These are phyloP conservation scores for Anableps anableps DNA, from an alignment of 2,797 vertebrate genomes.

Conservation along the genomic window DNA sequence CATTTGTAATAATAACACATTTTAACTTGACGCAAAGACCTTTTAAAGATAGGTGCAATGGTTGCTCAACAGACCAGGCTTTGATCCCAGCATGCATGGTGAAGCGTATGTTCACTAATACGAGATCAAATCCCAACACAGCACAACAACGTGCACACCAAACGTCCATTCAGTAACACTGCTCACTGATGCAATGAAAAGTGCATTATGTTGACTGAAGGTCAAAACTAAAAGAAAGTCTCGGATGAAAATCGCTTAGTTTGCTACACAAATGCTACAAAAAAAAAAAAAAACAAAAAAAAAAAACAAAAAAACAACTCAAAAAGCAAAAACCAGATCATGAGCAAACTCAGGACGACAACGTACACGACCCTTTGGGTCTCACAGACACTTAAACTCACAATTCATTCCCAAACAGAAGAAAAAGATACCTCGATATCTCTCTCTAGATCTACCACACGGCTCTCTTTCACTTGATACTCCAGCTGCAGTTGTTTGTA, in stretches of 20 bases:
- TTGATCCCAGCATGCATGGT: slow-evolving; percentile 69
- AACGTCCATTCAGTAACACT: slow-evolving; percentile 38
- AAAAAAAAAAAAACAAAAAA: neutral
- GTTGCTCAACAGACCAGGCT: slow-evolving; percentile 57
- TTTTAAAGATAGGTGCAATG: slow-evolving; percentile 32
- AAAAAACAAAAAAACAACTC: neutral
- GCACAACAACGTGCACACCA: slow-evolving; percentile 46
- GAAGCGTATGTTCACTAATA: slow-evolving; percentile 45
- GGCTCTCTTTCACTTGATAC: slow-evolving; percentile 84
- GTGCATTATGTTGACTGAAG: slow-evolving; percentile 51
- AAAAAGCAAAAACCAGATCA: slow-evolving; percentile 51
- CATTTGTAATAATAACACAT: neutral
- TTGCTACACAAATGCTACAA: slow-evolving; percentile 14
- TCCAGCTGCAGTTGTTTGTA: slow-evolving; percentile 88
- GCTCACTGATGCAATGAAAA: slow-evolving; percentile 49
- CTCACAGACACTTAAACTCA: slow-evolving; percentile 69
- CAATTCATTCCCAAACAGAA: slow-evolving; percentile 72
- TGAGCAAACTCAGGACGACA: slow-evolving; percentile 54
- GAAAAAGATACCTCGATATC: slow-evolving; percentile 84
- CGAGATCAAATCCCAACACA: slow-evolving; percentile 56
- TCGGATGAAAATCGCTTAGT: slow-evolving; percentile 18
- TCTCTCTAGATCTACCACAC: slow-evolving; percentile 83
- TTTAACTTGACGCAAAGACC: neutral
- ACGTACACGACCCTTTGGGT: slow-evolving; percentile 58
- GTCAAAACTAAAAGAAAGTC: slow-evolving; percentile 41